Conservation (phyloP, 2,797 vertebrate species). For the Silurus lanzhouensis region DNA sequence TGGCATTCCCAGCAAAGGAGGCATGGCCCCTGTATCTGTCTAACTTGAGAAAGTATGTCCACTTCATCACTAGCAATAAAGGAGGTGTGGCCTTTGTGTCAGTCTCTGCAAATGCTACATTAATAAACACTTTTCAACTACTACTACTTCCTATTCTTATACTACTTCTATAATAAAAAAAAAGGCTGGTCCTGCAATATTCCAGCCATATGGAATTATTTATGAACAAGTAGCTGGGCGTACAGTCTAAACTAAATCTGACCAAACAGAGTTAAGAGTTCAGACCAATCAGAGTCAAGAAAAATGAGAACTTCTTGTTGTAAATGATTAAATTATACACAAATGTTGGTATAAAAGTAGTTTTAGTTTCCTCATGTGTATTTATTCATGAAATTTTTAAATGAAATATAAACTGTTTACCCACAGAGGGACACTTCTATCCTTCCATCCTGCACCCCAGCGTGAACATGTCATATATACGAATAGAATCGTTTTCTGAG, state of each 20-base stretch:
- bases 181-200: constrained; percentile 37
- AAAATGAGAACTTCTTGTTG: neutral
- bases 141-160: no score
- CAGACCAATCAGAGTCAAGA: neutral
- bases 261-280: neutral
- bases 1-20: no score
- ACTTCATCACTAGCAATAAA: no score
- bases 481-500: neutral
- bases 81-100: no score
- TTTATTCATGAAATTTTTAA: neutral
- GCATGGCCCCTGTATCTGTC: no score
- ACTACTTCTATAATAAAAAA: no score
- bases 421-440: neutral
- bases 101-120: no score
- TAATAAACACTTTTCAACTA: no score
- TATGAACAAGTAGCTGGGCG: neutral
- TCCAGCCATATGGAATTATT: neutral
- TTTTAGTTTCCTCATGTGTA: neutral
- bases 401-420: neutral
- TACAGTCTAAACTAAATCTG: neutral
- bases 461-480: neutral
- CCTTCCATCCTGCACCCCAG: neutral
- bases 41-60: no score
- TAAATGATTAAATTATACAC: neutral
- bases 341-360: neutral